These are phyloP conservation scores for Cryptoblepharus egeriae DNA, from an alignment of 2,797 vertebrate genomes.

Conservation along the genomic window DNA sequence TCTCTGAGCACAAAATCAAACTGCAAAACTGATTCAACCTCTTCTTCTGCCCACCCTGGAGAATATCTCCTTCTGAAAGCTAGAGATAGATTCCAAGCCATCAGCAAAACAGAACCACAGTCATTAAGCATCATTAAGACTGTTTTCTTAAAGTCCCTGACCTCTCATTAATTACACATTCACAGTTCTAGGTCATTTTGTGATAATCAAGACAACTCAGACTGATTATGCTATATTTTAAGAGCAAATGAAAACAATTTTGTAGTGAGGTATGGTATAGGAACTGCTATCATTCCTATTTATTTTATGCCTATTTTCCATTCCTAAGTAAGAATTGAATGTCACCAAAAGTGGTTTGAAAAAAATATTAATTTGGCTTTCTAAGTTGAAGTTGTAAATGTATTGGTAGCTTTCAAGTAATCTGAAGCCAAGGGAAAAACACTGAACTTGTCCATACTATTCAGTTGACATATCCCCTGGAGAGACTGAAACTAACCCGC, in stretches of 20 bases:
- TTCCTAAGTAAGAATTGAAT: not conserved
- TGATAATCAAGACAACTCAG: too few species aligned
- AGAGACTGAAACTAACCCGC: too few species aligned
- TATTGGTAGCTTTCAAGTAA: not conserved
- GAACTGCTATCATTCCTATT: not conserved
- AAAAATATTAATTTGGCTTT: not conserved
- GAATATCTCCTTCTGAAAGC: not conserved
- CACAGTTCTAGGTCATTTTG: too few species aligned
- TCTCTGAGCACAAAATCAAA: not conserved
- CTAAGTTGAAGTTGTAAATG: not conserved
- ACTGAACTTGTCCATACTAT: not conserved
- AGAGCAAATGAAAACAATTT: not conserved
- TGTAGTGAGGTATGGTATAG: not conserved
- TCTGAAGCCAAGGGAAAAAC: not conserved
- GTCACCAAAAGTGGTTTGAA: not conserved
- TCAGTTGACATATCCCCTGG: too few species aligned
- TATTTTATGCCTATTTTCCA: not conserved
- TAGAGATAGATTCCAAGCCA: not conserved
- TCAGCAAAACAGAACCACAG: not conserved
- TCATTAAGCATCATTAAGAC: not conserved
- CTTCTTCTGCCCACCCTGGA: not conserved
- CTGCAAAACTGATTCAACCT: not conserved
- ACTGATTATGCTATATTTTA: not conserved
- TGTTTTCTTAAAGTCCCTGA: not conserved
- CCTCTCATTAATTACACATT: too few species aligned